Percentiles rank a stretch among this genome's conserved stretches.
Evolutionary conservation across 1,140 invertebrate species (phyloP).

Genomic region (Phymastichus coffea): DNA sequence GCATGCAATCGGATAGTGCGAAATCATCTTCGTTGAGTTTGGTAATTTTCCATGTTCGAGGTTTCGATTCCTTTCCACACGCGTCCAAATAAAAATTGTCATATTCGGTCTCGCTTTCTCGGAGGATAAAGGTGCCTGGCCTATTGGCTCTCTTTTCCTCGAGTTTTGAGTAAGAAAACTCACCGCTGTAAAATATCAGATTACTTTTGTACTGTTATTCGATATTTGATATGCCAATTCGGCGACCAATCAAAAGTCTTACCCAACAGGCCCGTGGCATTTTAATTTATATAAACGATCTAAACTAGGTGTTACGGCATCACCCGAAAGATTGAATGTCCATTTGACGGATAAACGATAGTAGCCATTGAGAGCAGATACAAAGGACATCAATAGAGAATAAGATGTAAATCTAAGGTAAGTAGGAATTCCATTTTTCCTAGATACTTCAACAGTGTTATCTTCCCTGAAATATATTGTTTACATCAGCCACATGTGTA

Average conservation of each 20-base stretch:
- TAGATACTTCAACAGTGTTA: conserved; percentile 73
- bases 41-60: conserved; percentile 71
- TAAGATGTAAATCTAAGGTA: conserved; percentile 69
- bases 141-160: conserved; percentile 73
- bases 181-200: conserved; percentile 61
- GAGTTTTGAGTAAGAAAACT: conserved; percentile 81
- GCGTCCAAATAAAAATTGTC: conserved; percentile 79
- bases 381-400: conserved; percentile 71
- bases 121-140: conserved; percentile 75
- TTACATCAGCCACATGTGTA: too few species aligned
- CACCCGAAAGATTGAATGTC: conserved; percentile 85
- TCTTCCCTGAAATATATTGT: conserved; percentile 57
- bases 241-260: conserved; percentile 36
- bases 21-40: conserved; percentile 53
- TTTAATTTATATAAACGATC: conserved; percentile 70
- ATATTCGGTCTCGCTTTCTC: conserved; percentile 78
- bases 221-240: not conserved
- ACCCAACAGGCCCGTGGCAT: conserved; percentile 88
- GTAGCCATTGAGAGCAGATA: conserved; percentile 83
- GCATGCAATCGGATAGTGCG: conserved; percentile 54
- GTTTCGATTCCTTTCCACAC: conserved; percentile 70
- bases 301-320: conserved; percentile 75
- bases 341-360: conserved; percentile 84
- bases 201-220: not conserved
- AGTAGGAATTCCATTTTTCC: conserved; percentile 75